phyloP scores from a whole-genome alignment of 2,113 vertebrate species.

The Hemichromis elongatus region DNA sequence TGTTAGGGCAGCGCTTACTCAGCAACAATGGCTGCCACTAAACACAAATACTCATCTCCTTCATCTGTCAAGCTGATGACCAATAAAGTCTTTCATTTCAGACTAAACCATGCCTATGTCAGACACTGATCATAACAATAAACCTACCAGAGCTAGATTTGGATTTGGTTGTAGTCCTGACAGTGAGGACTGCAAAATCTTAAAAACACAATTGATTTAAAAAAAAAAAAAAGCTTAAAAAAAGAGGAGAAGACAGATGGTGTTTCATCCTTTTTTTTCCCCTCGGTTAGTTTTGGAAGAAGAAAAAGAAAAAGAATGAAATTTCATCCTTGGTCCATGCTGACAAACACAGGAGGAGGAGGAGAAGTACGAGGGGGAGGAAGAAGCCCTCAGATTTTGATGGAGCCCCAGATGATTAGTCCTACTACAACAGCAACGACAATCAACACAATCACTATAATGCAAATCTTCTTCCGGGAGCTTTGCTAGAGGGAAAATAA shows the following conservation, averaged over 20 bases:
- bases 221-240: neutral
- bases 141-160: neutral
- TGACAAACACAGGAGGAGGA: neutral
- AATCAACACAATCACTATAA: constrained; percentile 78
- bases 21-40: neutral
- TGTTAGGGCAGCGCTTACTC: neutral
- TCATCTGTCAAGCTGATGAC: neutral
- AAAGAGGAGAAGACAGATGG: neutral
- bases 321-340: neutral
- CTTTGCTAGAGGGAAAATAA: constrained; percentile 72
- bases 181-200: neutral
- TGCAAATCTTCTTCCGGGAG: constrained; percentile 93
- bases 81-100: neutral
- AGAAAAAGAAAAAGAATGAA: neutral
- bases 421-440: constrained; percentile 72
- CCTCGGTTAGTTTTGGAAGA: neutral
- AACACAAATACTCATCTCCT: neutral
- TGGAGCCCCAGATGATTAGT: constrained; percentile 74
- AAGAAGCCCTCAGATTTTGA: constrained; percentile 27
- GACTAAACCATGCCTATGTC: neutral
- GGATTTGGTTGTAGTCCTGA: neutral
- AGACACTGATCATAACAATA: neutral
- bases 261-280: neutral
- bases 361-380: neutral
- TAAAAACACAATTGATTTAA: neutral